Evolutionary conservation across 2,888 invertebrate genomes (phyloP), one percentile per base, ranked within the genome.

Genomic region (Eucera pruinosa): DNA sequence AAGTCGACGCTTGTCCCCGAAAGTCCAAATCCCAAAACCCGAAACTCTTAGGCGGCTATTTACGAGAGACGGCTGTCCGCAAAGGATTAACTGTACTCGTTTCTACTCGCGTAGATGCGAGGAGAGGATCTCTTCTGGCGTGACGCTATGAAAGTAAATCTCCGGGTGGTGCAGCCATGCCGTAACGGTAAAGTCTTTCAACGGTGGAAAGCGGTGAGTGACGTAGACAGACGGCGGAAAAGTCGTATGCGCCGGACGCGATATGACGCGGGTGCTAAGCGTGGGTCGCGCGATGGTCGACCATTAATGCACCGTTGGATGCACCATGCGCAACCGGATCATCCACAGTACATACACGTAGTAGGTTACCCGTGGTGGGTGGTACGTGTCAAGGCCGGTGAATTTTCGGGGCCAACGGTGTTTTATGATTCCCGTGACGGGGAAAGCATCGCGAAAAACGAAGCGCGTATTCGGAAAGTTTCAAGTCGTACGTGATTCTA

Each of bases 361-460:
- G 47, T 15, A 15, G 11, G 36, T 7, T 11, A 13, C n/a, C n/a
- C n/a, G n/a, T n/a, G n/a, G 60, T 60, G 41, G 60, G 62, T 57
- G n/a, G 55, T 20, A 9, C 43, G 55, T 62, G 73, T 70, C 73
- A 57, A 57, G 73, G 73, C 13, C 43, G 47, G 2, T 0, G 11
- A 6, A 61, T 61, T 33, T 50, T 36, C 52, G 67, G 58, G 39
- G 52, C 18, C 60, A 39, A 3, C 11, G 33, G 0, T 27, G 47
- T 13, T 18, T 18, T 48, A 41, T 20, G 33, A 54, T 30, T 55
- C 48, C 39, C 41, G 23, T 65, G 25, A 15, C 13, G 18, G 5
- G 11, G 36, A 39, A 48, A 20, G 41, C 58, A 20, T n/a, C 15
- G 2, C 3, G 20, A 18, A 20, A 60, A 6, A 27, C 25, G 13